Conservation (phyloP, 2,797 vertebrate species). For the Channallabes apus region DNA sequence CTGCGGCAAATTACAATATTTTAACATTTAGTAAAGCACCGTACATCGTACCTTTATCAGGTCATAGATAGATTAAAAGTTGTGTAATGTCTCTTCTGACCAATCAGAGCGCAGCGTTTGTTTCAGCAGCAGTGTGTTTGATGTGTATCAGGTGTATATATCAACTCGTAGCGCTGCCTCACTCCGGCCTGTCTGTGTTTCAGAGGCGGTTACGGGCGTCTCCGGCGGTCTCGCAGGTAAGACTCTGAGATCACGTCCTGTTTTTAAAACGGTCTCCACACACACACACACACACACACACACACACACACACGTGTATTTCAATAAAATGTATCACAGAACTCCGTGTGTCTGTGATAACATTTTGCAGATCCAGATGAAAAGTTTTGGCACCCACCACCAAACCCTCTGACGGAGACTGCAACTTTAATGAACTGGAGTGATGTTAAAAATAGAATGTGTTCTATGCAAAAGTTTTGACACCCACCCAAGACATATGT, state of each 20-base stretch:
- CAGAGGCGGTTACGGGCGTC: constrained; percentile 52
- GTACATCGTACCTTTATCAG: neutral
- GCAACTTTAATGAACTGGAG: neutral
- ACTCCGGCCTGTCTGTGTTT: constrained; percentile 44
- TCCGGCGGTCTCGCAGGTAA: constrained; percentile 52
- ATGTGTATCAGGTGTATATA: neutral
- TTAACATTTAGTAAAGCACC: neutral
- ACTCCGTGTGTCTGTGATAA: neutral
- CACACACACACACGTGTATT: too few relatives aligned
- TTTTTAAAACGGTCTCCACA: neutral
- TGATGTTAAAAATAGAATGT: neutral
- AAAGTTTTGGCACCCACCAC: neutral
- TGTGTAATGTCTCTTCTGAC: neutral
- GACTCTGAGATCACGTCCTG: constrained; percentile 21
- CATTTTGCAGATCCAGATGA: neutral
- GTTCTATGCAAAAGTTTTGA: neutral
- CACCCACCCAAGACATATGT: neutral
- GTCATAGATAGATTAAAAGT: neutral
- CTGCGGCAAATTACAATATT: neutral
- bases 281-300: too few relatives aligned
- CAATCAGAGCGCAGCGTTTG: too few relatives aligned
- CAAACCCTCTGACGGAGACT: neutral
- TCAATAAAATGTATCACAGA: neutral
- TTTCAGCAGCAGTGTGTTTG: neutral
- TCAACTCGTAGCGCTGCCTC: constrained; percentile 25